Base-by-base conservation (phyloP, 2,113 vertebrate genomes). In the Limanda limanda region DNA sequence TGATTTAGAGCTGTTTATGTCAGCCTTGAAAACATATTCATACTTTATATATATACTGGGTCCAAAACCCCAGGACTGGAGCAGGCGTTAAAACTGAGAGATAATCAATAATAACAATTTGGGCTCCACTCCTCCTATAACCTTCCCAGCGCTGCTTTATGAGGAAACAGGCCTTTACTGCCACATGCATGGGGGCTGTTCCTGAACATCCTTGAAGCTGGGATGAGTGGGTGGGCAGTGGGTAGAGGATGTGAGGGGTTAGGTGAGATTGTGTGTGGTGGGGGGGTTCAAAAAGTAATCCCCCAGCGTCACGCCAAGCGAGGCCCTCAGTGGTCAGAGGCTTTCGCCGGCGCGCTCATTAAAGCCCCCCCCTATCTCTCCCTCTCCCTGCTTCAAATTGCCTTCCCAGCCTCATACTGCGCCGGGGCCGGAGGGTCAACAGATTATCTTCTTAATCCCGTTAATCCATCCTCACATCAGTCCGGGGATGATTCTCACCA, bases 391-490 rank as follows among this genome's bases (percentile, higher is more conserved):
- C 88, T 79, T 91, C 88, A 90, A 92, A 92, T 92, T 91, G 90
- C 90, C 89, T 91, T 89, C 84, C 89, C 90, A 67, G 85, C 89
- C 84, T 87, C 90, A 90, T 83, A 79, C 86, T 68, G 85, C 55
- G 82, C 42, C 1, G 17, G 75, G 91, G 89, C 84, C 90, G 89
- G 65, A 84, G 90, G 91, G 91, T 93, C 90, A 90, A 80, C 88
- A 93, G 91, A 93, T 93, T 92, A 93, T 92, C 76, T 82, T 69
- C 86, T 89, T 92, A 92, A 93, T 93, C 90, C 90, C 76, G 80
- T 91, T 91, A 93, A 93, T 93, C 91, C 91, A 42, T 87, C 90
- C 89, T 90, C 89, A 90, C 91, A 92, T 92, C 91, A 92, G 84
- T 72, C 85, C 70, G 76, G 3, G 84, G 81, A 92, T 88, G 90